phyloP scores from a whole-genome alignment of 2,888 invertebrate genomes.

The Thelaira solivaga region DNA sequence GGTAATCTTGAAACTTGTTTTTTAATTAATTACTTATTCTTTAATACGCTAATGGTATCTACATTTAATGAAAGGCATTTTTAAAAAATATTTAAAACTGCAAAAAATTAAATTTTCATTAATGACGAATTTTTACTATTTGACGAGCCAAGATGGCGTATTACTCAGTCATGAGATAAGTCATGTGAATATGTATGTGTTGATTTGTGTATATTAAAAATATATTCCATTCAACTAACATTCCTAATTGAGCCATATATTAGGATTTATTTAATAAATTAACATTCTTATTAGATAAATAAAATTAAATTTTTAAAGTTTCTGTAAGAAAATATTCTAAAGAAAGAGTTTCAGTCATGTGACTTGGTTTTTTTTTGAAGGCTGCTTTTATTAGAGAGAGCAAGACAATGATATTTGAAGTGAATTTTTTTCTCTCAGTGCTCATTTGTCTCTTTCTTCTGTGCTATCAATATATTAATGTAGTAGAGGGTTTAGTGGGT shows the following conservation, averaged over 20 bases:
- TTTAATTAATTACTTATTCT: no score
- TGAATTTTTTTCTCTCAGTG: conserved; percentile 1
- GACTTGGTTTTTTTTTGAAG: conserved; percentile 65
- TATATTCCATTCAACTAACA: neutral
- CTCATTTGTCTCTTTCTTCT: conserved; percentile 20
- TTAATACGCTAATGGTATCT: no score
- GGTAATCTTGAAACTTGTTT: conserved; percentile 79
- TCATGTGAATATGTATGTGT: conserved; percentile 68
- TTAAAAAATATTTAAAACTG: neutral
- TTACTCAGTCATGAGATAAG: conserved; percentile 71
- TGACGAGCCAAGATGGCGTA: conserved; percentile 59
- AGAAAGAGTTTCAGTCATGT: conserved; percentile 68
- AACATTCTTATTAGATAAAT: no score
- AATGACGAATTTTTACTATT: conserved; percentile 28
- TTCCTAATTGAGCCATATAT: no score
- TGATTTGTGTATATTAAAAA: neutral
- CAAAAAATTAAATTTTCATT: conserved; percentile 39
- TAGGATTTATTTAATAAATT: no score
- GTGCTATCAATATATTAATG: neutral
- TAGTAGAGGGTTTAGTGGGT: neutral
- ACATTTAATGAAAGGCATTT: no score
- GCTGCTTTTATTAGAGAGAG: conserved; percentile 65
- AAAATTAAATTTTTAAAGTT: neutral
- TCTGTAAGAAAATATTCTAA: conserved; percentile 54
- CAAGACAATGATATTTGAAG: conserved; percentile 64